Evolutionary conservation across 2,113 vertebrate genomes (phyloP).

Genomic region (Bungarus multicinctus): DNA sequence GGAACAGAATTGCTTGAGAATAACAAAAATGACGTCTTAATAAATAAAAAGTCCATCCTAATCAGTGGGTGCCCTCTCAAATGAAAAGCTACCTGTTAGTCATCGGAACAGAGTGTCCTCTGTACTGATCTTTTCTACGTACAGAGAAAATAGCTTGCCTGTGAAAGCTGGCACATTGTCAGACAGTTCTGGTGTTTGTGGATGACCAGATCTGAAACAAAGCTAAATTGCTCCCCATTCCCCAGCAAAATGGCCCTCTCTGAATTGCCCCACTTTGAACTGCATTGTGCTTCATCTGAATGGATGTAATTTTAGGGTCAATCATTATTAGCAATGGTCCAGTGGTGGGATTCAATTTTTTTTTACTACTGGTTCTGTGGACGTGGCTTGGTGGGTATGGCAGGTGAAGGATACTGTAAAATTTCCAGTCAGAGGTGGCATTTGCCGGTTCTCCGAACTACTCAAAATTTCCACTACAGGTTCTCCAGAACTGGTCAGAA

Average conservation of each 20-base stretch:
- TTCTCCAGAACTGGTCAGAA: no score
- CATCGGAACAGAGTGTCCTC: neutral
- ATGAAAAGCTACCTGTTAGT: neutral
- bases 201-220: neutral
- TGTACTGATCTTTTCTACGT: neutral
- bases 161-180: neutral
- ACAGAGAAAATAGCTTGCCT: neutral
- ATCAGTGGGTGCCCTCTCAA: neutral
- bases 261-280: neutral
- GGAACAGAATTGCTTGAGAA: neutral
- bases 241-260: neutral
- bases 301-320: neutral
- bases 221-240: neutral
- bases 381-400: no score
- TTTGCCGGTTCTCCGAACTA: no score
- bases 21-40: neutral
- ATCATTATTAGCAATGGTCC: neutral
- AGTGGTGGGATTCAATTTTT: no score
- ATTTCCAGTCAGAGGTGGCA: no score
- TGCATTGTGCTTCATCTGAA: neutral
- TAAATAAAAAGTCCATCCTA: neutral
- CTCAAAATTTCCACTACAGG: no score
- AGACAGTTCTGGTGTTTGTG: neutral
- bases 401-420: no score
- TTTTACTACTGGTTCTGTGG: no score